Evolutionary conservation across 2,888 invertebrate species (phyloP), one percentile per base, ranked within the genome.

Genomic region (Microctonus aethiopoides): DNA sequence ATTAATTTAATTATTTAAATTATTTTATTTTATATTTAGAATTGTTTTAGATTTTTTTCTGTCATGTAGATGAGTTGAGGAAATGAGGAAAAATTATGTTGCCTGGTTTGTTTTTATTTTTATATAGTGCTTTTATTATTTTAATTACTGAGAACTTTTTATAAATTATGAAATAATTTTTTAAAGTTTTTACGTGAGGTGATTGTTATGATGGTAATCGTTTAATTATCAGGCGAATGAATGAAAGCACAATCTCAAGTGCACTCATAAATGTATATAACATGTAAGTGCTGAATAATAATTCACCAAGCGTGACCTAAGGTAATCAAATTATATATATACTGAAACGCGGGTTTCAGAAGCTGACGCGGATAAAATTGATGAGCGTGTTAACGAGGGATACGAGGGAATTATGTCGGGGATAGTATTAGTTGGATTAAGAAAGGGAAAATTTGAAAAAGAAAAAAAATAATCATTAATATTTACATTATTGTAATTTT

Each of bases 341-440:
- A 46, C 16, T 39, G n/a, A 20, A n/a, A n/a, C n/a, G n/a, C 60
- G 73, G 76, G 71, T 75, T 75, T 74, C 69, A 63, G 71, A 75
- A 74, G 77, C 77, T 77, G 76, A 77, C 77, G 74, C 70, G 72
- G 75, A 75, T 75, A 75, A 78, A 76, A 75, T 77, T 73, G 74
- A 75, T 74, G 70, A 77, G 78, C 75, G 77, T 76, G 75, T 79
- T 79, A 79, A 79, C 78, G 78, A 78, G 77, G 77, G n/a, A 77
- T 46, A n/a, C 16, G 16, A 76, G 74, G 74, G 75, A 77, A 78
- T 74, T 74, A 75, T 75, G 76, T 46, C 68, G 7, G 3, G 70
- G 16, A 46, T 46, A n/a, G n/a, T n/a, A 46, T 46, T 46, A 70
- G 68, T 72, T 72, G 73, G 73, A 75, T 75, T 75, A 71, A 75